Evolutionary conservation across 2,797 vertebrate genomes (phyloP), one percentile per base, ranked within the genome.

Genomic region (Australoheros facetus): DNA sequence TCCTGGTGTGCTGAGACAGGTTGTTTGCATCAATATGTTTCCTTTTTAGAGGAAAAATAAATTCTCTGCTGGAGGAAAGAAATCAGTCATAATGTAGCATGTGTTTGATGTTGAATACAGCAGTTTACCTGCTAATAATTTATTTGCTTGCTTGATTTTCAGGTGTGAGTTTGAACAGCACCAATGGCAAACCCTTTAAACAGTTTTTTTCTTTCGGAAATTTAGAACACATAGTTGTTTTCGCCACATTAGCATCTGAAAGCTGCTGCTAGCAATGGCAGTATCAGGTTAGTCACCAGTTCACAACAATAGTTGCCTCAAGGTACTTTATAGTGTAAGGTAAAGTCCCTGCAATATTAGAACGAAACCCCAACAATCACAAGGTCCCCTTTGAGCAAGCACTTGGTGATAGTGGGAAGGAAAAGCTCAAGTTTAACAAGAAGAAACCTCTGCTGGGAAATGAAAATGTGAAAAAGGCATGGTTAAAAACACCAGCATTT

Each of bases 11-110:
- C 77, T 91, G 89, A 89, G 75, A 83, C 84, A 93, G 92, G 90
- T 91, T 92, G 83, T 90, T 94, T 77, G 90, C 90, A 77, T 77
- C 93, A 95, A 95, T 85, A 93, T 94, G 95, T 96, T 96, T 94
- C 89, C 92, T 94, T 85, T 95, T 96, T 96, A 92, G 86, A 8
- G 72, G 88, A 87, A 89, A 82, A 56, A 74, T 30, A 48, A 37
- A 84, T 42, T 34, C 58, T 84, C 37, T 58, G 37, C 28, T 12
- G 51, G 32, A 87, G 79, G 79, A 83, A 88, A 88, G 69, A 55
- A 81, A 88, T 89, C 66, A 23, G 39, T 83, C 78, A 85, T 78
- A 86, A n/a, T 59, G 45, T 14, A 75, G 21, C 28, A 56, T 62
- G 16, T 42, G 45, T 86, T 88, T 72, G 37, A 85, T 77, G 71